Percentiles rank a stretch among this genome's conserved stretches.
Evolutionary conservation across 2,888 invertebrate genomes (phyloP).

Genomic region (Cenopis cana): DNA sequence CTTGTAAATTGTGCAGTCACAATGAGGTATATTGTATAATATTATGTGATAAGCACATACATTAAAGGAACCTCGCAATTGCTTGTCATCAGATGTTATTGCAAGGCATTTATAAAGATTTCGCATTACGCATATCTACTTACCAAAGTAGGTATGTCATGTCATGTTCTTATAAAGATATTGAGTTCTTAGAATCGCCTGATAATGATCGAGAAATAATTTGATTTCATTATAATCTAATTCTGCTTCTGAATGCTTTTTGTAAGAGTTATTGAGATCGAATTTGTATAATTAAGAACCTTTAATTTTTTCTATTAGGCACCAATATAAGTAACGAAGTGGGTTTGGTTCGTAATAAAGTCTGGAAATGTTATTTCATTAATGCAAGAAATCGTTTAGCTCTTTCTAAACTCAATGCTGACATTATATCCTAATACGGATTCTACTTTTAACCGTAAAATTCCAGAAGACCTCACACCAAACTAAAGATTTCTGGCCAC

Average conservation of each 20-base stretch:
- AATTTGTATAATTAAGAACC: slow-evolving; percentile 31
- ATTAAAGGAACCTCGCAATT: too few relatives aligned
- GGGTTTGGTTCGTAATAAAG: not conserved
- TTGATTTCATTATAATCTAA: slow-evolving; percentile 30
- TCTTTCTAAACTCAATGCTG: slow-evolving; percentile 5
- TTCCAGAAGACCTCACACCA: not conserved
- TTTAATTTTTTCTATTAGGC: slow-evolving; percentile 25
- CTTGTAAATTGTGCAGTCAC: too few relatives aligned
- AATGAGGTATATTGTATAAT: too few relatives aligned
- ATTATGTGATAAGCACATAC: too few relatives aligned
- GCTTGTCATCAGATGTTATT: too few relatives aligned
- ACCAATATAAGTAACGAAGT: not conserved
- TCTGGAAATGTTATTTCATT: not conserved
- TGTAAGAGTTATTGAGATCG: slow-evolving; percentile 30
- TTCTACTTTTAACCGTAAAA: not conserved
- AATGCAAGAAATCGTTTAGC: not conserved
- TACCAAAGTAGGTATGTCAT: too few relatives aligned
- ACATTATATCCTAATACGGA: slow-evolving; percentile 15
- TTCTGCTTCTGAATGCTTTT: slow-evolving; percentile 23
- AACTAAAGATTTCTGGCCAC: not conserved
- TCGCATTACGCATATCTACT: too few relatives aligned
- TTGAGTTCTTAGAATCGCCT: slow-evolving; percentile 7
- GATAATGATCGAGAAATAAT: slow-evolving; percentile 19
- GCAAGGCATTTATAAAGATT: too few relatives aligned
- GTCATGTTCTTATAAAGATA: slow-evolving; percentile 22